A percentile compares a stretch with the other conserved stretches of the same genome.
Conservation (phyloP, 2,888 invertebrate species). For the Antitype chi region DNA sequence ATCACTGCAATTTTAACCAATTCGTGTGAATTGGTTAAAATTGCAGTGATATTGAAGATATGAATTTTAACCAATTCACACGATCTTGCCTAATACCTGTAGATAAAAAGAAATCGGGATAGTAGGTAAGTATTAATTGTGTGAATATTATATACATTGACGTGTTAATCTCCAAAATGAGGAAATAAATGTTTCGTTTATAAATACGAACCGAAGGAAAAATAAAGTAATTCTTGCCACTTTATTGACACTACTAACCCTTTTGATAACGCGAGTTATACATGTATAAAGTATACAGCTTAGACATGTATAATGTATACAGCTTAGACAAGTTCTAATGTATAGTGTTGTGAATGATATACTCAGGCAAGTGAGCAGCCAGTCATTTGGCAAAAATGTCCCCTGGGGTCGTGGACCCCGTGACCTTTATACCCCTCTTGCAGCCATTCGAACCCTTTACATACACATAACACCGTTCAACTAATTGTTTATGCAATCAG, state of each 20-base stretch:
- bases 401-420: slow-evolving; percentile 66
- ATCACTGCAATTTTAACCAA: background rate
- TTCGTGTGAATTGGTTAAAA: too few relatives aligned
- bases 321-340: slow-evolving; percentile 19
- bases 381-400: slow-evolving; percentile 69
- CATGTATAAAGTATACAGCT: background rate
- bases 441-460: slow-evolving; percentile 59
- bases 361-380: slow-evolving; percentile 27
- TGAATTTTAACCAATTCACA: background rate
- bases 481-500: slow-evolving; percentile 49
- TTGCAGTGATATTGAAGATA: background rate
- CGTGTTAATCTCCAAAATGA: background rate
- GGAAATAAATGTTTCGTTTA: background rate
- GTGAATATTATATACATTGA: background rate
- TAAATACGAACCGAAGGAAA: too few relatives aligned
- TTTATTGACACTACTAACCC: background rate
- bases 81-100: too few relatives aligned
- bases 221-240: background rate
- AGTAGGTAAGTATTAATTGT: background rate
- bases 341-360: slow-evolving; percentile 35
- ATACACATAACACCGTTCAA: slow-evolving; percentile 27
- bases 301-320: slow-evolving; percentile 10
- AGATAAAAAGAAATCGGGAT: background rate
- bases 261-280: background rate
- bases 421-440: slow-evolving; percentile 71